Evolutionary conservation across 1,140 invertebrate genomes (phyloP).

Genomic region (Neelides sp.): DNA sequence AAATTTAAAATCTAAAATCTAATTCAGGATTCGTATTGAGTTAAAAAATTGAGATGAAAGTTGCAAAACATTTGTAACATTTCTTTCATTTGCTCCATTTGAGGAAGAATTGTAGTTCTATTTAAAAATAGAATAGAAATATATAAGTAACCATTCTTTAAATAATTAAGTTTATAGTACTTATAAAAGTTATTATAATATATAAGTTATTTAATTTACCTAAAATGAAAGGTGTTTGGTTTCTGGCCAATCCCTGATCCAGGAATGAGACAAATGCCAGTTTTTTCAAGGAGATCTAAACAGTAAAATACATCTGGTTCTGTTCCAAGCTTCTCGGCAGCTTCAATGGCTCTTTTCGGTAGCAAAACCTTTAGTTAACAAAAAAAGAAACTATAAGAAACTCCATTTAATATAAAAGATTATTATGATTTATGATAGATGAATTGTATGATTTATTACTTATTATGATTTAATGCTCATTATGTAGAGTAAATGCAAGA

Average conservation of each 20-base stretch:
- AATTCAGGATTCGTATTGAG: too few species aligned
- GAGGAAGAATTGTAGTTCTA: slow-evolving; percentile 19
- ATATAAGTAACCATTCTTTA: background rate
- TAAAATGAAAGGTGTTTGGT: slow-evolving; percentile 24
- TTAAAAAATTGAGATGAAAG: slow-evolving; percentile 19
- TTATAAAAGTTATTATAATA: background rate
- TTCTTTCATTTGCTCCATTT: background rate
- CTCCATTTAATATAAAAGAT: background rate
- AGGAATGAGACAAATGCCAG: slow-evolving; percentile 26
- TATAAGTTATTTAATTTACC: slow-evolving; percentile 7
- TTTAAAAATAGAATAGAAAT: slow-evolving; percentile 1
- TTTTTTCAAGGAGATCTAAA: slow-evolving; percentile 21
- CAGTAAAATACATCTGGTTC: slow-evolving; percentile 26
- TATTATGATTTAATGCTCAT: background rate
- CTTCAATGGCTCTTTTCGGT: slow-evolving; percentile 12
- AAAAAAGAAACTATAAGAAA: background rate
- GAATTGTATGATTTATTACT: background rate
- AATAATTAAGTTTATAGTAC: background rate
- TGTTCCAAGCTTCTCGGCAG: slow-evolving; percentile 4
- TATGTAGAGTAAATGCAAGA: background rate
- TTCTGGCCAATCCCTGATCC: slow-evolving; percentile 23
- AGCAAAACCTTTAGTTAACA: slow-evolving; percentile 12
- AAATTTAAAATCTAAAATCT: too few species aligned
- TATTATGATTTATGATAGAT: background rate
- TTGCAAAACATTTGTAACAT: slow-evolving; percentile 16